Evolutionary conservation across 2,797 vertebrate species (phyloP).

Genomic region (Phataginus tricuspis): DNA sequence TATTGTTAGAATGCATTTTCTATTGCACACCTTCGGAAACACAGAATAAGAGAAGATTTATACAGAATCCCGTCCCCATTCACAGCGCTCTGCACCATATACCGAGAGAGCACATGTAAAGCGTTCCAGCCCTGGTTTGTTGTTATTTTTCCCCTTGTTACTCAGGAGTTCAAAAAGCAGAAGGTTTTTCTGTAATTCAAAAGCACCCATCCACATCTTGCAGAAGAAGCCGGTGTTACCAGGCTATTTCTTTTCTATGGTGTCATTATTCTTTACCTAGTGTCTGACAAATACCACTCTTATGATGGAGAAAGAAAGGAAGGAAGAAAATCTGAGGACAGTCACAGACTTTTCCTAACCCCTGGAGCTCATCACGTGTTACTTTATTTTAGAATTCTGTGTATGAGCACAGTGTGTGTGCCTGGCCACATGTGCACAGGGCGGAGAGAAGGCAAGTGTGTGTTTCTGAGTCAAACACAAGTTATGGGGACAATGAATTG

Average conservation of each 20-base stretch:
- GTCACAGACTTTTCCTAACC: constrained; percentile 16
- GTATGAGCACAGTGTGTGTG: accelerated
- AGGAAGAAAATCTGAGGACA: constrained; percentile 62
- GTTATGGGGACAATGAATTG: background rate
- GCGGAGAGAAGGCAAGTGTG: accelerated
- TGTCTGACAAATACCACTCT: constrained; percentile 47
- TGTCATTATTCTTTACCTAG: constrained; percentile 51
- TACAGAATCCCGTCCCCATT: constrained; percentile 65
- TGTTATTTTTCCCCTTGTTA: background rate
- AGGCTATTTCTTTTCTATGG: constrained; percentile 64
- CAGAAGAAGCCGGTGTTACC: constrained; percentile 49
- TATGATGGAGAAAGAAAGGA: background rate
- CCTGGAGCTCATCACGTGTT: background rate
- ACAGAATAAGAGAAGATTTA: constrained; percentile 85
- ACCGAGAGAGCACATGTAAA: constrained; percentile 75
- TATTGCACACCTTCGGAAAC: constrained; percentile 83
- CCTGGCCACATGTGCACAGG: accelerated
- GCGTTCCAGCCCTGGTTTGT: background rate
- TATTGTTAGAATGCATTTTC: constrained; percentile 87
- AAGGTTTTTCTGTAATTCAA: constrained; percentile 73
- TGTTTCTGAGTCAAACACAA: background rate
- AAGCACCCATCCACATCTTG: constrained; percentile 49
- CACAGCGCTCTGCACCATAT: background rate
- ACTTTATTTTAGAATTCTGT: background rate
- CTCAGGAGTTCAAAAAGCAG: constrained; percentile 21